Conservation (phyloP, 2,888 invertebrate species). For the Allophyes oxyacanthae region DNA sequence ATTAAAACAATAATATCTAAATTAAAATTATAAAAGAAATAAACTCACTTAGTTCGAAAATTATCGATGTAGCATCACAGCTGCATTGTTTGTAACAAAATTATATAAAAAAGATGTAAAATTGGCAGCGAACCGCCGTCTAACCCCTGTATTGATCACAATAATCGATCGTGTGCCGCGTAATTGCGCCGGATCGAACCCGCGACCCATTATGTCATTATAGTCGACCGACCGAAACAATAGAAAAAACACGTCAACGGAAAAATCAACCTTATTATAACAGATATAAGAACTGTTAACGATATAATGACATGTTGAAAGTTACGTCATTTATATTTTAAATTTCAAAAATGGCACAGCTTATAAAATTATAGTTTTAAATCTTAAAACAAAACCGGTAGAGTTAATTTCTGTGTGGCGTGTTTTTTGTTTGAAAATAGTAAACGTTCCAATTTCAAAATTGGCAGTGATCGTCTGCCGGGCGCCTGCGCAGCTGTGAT, state of each 20-base stretch:
- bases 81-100: constrained; percentile 82
- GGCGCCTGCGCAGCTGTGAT: constrained; percentile 80
- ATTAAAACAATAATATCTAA: too few relatives aligned
- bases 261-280: constrained; percentile 45
- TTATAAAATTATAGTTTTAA: constrained; percentile 54
- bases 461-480: constrained; percentile 73
- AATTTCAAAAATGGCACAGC: constrained; percentile 50
- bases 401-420: constrained; percentile 58
- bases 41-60: too few relatives aligned
- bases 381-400: constrained; percentile 57
- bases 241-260: constrained; percentile 55
- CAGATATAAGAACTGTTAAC: constrained; percentile 22
- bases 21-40: too few relatives aligned
- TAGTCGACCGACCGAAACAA: constrained; percentile 86
- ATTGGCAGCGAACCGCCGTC: constrained; percentile 87
- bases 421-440: constrained; percentile 58
- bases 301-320: constrained; percentile 15
- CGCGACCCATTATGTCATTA: constrained; percentile 88
- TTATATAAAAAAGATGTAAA: constrained; percentile 82
- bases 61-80: constrained; percentile 76
- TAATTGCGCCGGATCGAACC: constrained; percentile 87
- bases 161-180: constrained; percentile 89
- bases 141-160: constrained; percentile 89
- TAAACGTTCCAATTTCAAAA: constrained; percentile 74
- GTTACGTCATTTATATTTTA: constrained; percentile 55